These are phyloP conservation scores for Sylvilagus floridanus DNA, from an alignment of 2,797 vertebrate genomes.

Conservation along the genomic window DNA sequence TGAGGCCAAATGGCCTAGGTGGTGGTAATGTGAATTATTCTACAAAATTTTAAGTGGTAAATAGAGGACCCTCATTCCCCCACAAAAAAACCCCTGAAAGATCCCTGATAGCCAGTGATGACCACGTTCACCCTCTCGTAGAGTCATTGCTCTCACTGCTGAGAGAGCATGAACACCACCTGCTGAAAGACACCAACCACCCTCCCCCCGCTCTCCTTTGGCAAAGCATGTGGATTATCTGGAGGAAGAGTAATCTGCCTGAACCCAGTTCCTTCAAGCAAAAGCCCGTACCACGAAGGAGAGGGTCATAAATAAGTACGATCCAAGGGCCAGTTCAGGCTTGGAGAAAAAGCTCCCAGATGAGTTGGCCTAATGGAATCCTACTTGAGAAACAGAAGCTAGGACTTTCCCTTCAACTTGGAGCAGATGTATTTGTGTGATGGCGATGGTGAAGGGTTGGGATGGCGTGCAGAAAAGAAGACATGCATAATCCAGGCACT, in stretches of 20 bases:
- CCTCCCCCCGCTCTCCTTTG: neutral
- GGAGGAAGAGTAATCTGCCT: neutral
- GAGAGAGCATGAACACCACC: neutral
- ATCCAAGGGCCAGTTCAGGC: neutral
- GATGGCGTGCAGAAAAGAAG: neutral
- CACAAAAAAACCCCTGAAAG: neutral
- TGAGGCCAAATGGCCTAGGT: neutral
- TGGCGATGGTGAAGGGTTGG: neutral
- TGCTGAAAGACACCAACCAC: neutral
- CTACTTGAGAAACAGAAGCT: neutral
- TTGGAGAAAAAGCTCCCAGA: slow-evolving; percentile 10
- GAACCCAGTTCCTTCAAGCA: neutral
- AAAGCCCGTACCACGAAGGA: neutral
- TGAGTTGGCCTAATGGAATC: neutral
- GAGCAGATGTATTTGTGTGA: slow-evolving; percentile 14
- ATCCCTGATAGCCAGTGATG: neutral
- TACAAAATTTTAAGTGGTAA: neutral
- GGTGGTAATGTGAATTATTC: neutral
- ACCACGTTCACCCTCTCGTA: neutral
- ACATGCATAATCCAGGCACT: neutral
- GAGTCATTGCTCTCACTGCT: neutral
- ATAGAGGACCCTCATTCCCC: neutral
- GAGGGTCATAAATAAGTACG: neutral
- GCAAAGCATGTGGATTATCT: neutral
- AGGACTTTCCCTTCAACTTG: neutral